Evolutionary conservation across 2,888 invertebrate species (phyloP).

Genomic region (Oscheius sp.): DNA sequence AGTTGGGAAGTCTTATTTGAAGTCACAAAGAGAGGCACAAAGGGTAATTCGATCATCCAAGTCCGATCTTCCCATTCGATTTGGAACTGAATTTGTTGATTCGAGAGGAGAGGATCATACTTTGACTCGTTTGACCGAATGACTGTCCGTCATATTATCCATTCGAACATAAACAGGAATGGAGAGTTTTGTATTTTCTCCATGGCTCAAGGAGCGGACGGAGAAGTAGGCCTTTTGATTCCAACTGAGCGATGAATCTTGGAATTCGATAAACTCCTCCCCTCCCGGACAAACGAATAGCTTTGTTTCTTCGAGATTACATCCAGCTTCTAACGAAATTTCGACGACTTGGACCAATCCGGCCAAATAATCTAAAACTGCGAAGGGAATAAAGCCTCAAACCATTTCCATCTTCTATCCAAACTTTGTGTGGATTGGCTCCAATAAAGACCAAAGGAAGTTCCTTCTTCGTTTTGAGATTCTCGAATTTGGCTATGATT

Average conservation of each 20-base stretch:
- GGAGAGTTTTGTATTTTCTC: constrained; percentile 5
- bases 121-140: constrained; percentile 37
- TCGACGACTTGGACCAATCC: constrained; percentile 42
- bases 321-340: constrained; percentile 40
- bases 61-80: constrained; percentile 58
- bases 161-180: constrained; percentile 40
- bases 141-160: constrained; percentile 46
- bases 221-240: background rate
- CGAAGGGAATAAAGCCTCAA: background rate
- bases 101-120: background rate
- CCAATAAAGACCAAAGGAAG: constrained; percentile 1
- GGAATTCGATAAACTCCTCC: constrained; percentile 24
- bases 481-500: background rate
- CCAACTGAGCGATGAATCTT: background rate
- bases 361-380: constrained; percentile 43
- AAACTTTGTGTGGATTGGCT: constrained; percentile 20
- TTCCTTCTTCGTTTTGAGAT: background rate
- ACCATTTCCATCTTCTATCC: constrained; percentile 19
- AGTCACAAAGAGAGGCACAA: constrained; percentile 53
- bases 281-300: background rate
- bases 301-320: constrained; percentile 28
- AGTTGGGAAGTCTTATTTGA: constrained; percentile 55
- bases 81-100: constrained; percentile 42
- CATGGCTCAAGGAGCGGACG: background rate
- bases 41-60: constrained; percentile 50